Evolutionary conservation across 2,113 vertebrate species (phyloP).

Genomic region (Hyla sarda): DNA sequence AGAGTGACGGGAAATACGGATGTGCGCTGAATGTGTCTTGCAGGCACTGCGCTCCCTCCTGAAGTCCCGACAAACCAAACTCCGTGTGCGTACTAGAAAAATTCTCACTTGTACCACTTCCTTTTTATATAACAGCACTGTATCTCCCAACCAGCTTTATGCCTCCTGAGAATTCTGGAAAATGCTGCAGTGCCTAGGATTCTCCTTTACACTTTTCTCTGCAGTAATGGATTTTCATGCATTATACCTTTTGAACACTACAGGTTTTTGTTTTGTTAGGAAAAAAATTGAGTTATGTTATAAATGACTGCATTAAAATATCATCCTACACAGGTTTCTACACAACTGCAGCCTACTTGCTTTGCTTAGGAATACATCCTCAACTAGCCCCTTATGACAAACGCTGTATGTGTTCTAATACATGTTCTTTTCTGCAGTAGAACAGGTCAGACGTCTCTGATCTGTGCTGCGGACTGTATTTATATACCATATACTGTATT

Average conservation of each 20-base stretch:
- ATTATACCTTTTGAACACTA: not conserved
- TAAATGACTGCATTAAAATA: not conserved
- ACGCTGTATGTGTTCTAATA: slow-evolving; percentile 27
- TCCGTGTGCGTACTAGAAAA: no score
- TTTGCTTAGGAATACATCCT: slow-evolving; percentile 11
- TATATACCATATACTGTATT: not conserved
- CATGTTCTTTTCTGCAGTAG: not conserved
- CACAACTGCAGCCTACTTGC: not conserved
- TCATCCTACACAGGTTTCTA: not conserved
- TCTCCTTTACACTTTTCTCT: not conserved
- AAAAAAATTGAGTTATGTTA: not conserved
- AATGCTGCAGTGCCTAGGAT: slow-evolving; percentile 4
- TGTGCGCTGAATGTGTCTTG: no score
- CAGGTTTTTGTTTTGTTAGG: not conserved
- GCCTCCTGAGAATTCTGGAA: not conserved
- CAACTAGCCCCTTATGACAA: slow-evolving; percentile 39
- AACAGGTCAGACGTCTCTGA: not conserved
- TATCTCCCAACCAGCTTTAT: not conserved
- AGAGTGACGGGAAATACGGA: no score
- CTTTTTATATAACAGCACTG: no score
- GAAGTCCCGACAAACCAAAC: no score
- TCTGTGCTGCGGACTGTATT: not conserved
- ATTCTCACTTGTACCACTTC: no score
- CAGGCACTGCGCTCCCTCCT: no score
- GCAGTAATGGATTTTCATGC: slow-evolving; percentile 7